Base-by-base conservation (phyloP, 2,113 vertebrate genomes). In the Psephotus haematonotus region DNA sequence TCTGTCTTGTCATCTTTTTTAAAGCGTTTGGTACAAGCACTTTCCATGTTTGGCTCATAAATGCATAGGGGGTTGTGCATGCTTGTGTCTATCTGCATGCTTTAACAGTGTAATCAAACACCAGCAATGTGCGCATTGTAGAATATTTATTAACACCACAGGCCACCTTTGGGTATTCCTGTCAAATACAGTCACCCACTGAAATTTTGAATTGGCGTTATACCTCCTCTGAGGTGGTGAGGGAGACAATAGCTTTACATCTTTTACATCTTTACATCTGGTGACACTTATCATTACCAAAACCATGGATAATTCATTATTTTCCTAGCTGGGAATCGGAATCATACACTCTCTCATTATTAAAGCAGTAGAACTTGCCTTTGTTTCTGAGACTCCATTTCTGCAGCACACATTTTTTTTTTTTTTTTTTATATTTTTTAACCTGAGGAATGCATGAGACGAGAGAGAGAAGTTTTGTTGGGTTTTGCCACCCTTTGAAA, bases 401-500 rank as follows among this genome's bases (percentile, higher is more conserved):
- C 18, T 24, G 17, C 5, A 35, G 8, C 2, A 68, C 39, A 35
- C 1, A 1, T 8, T 57, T 77, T 50, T 4, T 29, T 44, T 44
- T 46, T 5, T 17, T 37, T 37, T 37, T 37, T 37, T 37, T 43
- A 5, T 3, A 13, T 53, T 76, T 72, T 89, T 52, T 47, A 77
- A 47, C 2, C 7, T 23, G 4, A 39, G 9, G 13, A 81, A n/a
- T 39, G 6, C 1, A 27, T 16, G 19, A 50, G 7, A n/a, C 6
- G 33, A 27, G 2, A 31, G 5, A 39, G 13, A 44, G 47, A 27
- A 2, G 3, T 17, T 91, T 68, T 15, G 1, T 4, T 43, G 2
- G 0, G 1, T 49, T 29, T 9, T 13, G 4, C 0, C 3, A 3
- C 4, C 6, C 16, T 77, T 18, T 49, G 46, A 65, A 86, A 65